Base-by-base conservation (phyloP, 1,140 invertebrate genomes). In the Laodelphax striatellus region DNA sequence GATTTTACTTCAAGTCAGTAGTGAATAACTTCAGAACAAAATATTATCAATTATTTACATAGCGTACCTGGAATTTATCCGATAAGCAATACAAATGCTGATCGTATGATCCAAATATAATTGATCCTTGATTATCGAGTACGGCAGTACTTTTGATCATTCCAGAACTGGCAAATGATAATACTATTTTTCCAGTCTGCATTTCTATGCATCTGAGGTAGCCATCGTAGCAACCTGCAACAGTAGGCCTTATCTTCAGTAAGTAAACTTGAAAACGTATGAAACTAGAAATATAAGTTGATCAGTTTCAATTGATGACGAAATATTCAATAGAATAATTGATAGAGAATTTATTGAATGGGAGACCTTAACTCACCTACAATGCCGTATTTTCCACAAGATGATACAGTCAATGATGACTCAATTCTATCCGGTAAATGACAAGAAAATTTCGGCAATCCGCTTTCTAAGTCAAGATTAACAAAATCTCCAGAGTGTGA, bases 151-250 rank as follows among this genome's bases (percentile, higher is more conserved):
- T 71, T 65, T 79, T 79, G 13, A 79, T 65, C 28, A 69, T 65
- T 46, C 66, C 70, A n/a, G 62, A 63, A 22, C 74, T 75, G 43
- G 64, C 10, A 62, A 71, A 74, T 44, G 54, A 67, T 74, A 75
- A 77, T 43, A 58, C 52, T 14, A 73, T 63, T 5, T 63, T 56
- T 42, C 76, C 76, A 62, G 57, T 64, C 16, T 58, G 31, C 34
- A 63, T 22, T 42, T 71, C 55, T 1, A 78, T 28, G 28, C 71
- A 65, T 63, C 78, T 77, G 5, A 78, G 55, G 28, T 62, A 41
- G 22, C 69, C 58, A 67, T 77, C 72, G 68, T 79, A 78, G 59
- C 75, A 76, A 63, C 76, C 76, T 77, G 64, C 11, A 69, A 66
- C 13, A 19, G 4, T 28, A 22, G n/a, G n/a, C n/a, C n/a, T n/a